These are phyloP conservation scores for Bombus superbus DNA, from an alignment of 1,140 invertebrate genomes.

Conservation along the genomic window DNA sequence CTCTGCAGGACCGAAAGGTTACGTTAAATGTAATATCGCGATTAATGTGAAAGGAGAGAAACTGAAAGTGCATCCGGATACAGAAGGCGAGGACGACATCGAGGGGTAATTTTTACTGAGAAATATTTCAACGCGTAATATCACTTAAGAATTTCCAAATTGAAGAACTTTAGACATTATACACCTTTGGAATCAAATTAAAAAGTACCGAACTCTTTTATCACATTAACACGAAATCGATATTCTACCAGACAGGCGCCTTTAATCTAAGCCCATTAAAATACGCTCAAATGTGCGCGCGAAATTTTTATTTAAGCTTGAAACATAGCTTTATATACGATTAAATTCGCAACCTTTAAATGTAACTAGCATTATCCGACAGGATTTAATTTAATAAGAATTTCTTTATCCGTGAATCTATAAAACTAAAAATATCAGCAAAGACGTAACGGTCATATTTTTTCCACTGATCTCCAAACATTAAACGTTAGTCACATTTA, in stretches of 20 bases:
- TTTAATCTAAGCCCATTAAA: not conserved
- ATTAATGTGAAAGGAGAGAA: constrained; percentile 88
- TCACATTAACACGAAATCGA: not conserved
- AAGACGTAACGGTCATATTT: not conserved
- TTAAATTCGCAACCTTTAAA: not conserved
- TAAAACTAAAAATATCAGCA: not conserved
- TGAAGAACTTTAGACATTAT: not conserved
- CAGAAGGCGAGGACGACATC: constrained; percentile 87
- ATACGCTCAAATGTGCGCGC: not conserved
- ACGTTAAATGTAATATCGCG: constrained; percentile 90
- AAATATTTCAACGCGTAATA: not conserved
- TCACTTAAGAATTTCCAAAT: not conserved
- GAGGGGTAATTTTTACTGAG: constrained; percentile 85
- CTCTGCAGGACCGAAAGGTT: constrained; percentile 86
- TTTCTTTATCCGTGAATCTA: not conserved
- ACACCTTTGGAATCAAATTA: not conserved
- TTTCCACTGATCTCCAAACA: not conserved
- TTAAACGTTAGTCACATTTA: not conserved
- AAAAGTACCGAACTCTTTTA: not conserved
- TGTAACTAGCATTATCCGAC: not conserved
- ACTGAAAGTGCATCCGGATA: constrained; percentile 84
- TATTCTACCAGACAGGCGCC: not conserved
- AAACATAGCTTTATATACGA: not conserved
- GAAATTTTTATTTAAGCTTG: not conserved
- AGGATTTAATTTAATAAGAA: not conserved